Conservation (phyloP, 2,797 vertebrate species). For the Peromyscus melanophrys region DNA sequence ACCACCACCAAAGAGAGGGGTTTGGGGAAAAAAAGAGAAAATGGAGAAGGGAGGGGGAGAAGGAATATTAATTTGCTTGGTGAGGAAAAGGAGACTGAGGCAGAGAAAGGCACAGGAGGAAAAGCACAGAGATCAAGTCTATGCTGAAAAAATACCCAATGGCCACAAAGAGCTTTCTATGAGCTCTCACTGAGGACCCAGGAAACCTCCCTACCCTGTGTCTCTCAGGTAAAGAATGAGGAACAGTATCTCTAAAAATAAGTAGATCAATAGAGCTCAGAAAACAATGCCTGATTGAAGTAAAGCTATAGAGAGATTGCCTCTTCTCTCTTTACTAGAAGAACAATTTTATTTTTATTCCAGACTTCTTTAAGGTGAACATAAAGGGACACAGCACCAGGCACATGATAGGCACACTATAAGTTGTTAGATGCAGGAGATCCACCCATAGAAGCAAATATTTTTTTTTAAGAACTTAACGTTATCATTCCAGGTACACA, state of each 20-base stretch:
- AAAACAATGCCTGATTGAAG: not conserved
- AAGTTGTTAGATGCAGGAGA: constrained; percentile 2
- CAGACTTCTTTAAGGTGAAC: not conserved
- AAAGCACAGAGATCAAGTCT: not conserved
- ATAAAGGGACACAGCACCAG: not conserved
- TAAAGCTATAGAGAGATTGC: not conserved
- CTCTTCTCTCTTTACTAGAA: not conserved
- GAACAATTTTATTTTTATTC: not conserved
- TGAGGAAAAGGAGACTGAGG: not conserved
- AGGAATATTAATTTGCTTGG: not conserved
- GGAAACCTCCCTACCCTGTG: not conserved
- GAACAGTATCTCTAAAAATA: constrained; percentile 9
- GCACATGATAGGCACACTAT: not conserved
- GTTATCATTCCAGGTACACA: constrained; percentile 15
- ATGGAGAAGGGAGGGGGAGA: not conserved
- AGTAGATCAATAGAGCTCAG: constrained; percentile 21
- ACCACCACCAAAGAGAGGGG: not conserved
- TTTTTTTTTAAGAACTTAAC: constrained; percentile 23
- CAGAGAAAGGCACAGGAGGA: not conserved
- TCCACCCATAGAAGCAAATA: not conserved
- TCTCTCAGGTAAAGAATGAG: not conserved
- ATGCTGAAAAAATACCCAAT: not conserved
- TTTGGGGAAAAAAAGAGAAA: not conserved
- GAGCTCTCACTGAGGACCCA: not conserved
- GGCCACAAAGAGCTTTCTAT: not conserved